Evolutionary conservation across 2,797 vertebrate species (phyloP).

Genomic region (Siniperca undulata): DNA sequence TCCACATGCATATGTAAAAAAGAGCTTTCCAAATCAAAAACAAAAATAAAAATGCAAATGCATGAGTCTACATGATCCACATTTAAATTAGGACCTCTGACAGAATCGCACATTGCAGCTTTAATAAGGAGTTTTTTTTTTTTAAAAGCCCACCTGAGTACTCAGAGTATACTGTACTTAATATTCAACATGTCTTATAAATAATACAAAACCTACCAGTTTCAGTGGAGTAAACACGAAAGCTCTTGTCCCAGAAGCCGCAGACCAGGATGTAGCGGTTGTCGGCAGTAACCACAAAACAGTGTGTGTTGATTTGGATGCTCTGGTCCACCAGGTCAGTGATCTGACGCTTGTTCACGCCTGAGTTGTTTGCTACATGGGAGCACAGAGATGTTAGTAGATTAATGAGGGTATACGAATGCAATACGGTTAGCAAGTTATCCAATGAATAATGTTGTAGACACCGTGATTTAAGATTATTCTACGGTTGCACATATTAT

Average conservation of each 20-base stretch:
- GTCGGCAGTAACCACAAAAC: slow-evolving; percentile 99
- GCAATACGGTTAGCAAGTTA: neutral
- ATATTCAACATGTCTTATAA: neutral
- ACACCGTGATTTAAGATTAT: neutral
- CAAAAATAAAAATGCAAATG: slow-evolving; percentile 1
- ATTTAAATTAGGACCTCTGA: slow-evolving; percentile 18
- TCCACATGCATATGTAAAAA: neutral
- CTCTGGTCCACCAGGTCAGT: slow-evolving; percentile 99
- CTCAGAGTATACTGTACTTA: neutral
- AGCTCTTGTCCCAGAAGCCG: slow-evolving; percentile 99
- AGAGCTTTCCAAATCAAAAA: neutral
- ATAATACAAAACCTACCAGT: slow-evolving; percentile 86
- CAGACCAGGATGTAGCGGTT: slow-evolving; percentile 99
- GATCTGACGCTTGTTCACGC: slow-evolving; percentile 98
- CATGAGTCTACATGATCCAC: neutral
- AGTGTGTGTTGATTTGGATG: slow-evolving; percentile 99
- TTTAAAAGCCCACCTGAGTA: neutral
- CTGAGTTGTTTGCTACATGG: slow-evolving; percentile 93
- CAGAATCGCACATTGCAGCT: slow-evolving; percentile 7
- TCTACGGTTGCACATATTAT: neutral
- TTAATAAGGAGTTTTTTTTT: neutral
- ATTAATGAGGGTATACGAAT: slow-evolving; percentile 2
- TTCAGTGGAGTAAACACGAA: slow-evolving; percentile 99
- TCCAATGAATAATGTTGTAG: neutral
- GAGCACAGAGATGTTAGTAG: neutral